Base-by-base conservation (phyloP, 2,888 invertebrate species). In the Aporophyla nigra region DNA sequence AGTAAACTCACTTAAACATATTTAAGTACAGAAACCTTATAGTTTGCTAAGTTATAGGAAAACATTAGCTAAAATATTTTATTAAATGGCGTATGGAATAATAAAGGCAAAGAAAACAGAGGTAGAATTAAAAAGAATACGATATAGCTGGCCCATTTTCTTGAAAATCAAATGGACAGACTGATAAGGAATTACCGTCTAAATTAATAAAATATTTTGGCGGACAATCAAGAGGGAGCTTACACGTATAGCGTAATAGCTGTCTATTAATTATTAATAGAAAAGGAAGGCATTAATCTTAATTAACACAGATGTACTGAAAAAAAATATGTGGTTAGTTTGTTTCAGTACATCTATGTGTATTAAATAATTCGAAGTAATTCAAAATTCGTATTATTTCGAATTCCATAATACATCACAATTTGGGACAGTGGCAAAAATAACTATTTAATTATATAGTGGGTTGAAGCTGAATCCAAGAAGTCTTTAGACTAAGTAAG, bases 1-100 rank as follows among this genome's bases (percentile, higher is more conserved):
- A 75, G 76, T 87, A 71, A 67, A 73, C 53, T 78, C 77, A 80
- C 19, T 78, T 78, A 80, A 62, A 72, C 9, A 80, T 69, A 80
- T 80, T 80, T 76, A 88, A 86, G 84, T 85, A 85, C 88, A 74
- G 59, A 79, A 65, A 63, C 53, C 66, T 73, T 72, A 67, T 14
- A 69, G 56, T n/a, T 75, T 63, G 73, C 24, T 58, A 33, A 53
- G 62, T 27, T 65, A 33, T 59, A 54, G 49, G 59, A 81, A 72
- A 81, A 74, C 53, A 33, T 16, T 65, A 12, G 51, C 62, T 77
- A 58, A 67, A 67, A 67, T 76, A 71, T 56, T 82, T 74, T 40
- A 14, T 19, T 19, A 51, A 59, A 43, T 46, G 58, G 33, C n/a
- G 12, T 33, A 27, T 59, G 14, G 16, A n/a, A 65, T 16, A 69